Percentiles rank a stretch among this genome's conserved stretches.
Evolutionary conservation across 2,113 vertebrate species (phyloP).

Genomic region (Lasiurus borealis): DNA sequence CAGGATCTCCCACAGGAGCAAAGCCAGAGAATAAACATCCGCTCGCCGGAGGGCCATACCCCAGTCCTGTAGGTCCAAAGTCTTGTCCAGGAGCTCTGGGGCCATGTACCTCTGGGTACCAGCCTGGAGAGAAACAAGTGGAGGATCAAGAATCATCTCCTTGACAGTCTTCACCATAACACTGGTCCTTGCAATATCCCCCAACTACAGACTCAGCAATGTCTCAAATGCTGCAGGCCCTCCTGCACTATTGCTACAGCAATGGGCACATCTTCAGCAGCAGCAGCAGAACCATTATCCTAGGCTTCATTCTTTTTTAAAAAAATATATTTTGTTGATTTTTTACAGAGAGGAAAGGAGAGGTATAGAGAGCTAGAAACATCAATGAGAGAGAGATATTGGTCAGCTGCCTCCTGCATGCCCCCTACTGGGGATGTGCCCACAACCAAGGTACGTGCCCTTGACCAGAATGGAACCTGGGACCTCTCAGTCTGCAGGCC

Average conservation of each 20-base stretch:
- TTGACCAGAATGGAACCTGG: too few species aligned
- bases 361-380: too few species aligned
- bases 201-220: background rate
- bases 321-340: too few species aligned
- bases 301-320: background rate
- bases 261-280: background rate
- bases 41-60: constrained; percentile 88
- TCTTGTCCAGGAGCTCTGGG: constrained; percentile 94
- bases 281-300: background rate
- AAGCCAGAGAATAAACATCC: constrained; percentile 92
- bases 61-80: constrained; percentile 89
- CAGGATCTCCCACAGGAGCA: constrained; percentile 94
- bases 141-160: background rate
- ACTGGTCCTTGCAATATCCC: background rate
- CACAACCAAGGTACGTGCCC: too few species aligned
- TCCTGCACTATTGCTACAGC: background rate
- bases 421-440: too few species aligned
- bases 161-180: background rate
- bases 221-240: accelerated
- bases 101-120: constrained; percentile 93
- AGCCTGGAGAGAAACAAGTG: constrained; percentile 71
- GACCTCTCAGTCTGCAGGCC: too few species aligned
- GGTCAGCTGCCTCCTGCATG: too few species aligned
- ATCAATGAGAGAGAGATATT: too few species aligned
- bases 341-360: too few species aligned